A percentile compares a stretch with the other conserved stretches of the same genome.
Conservation (phyloP, 2,888 invertebrate species). For the Macrostomum cliftonense region DNA sequence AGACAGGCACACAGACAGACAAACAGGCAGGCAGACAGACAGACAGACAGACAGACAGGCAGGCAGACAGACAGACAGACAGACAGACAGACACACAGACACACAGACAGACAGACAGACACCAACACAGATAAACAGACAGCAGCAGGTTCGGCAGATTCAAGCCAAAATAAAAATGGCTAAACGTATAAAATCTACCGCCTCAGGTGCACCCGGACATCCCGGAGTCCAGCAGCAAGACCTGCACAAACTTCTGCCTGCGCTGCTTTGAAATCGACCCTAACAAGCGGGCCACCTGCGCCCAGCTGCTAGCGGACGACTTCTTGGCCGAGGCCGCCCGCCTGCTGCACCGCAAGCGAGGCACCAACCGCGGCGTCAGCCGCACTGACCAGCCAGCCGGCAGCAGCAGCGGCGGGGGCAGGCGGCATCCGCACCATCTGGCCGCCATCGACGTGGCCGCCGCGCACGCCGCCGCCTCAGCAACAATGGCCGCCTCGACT, state of each 20-base stretch:
- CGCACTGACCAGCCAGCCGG: background rate
- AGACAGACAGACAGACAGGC: no score
- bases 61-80: no score
- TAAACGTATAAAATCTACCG: no score
- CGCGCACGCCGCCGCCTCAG: background rate
- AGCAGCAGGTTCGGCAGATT: no score
- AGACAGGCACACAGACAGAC: no score
- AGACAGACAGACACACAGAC: no score
- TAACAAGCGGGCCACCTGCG: slow-evolving; percentile 59
- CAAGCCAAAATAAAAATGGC: no score
- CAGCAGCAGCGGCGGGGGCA: background rate
- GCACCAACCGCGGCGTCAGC: background rate
- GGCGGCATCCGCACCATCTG: background rate
- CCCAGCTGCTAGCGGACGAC: slow-evolving; percentile 62
- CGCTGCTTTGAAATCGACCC: slow-evolving; percentile 80
- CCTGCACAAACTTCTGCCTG: slow-evolving; percentile 70
- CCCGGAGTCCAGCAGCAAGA: slow-evolving; percentile 65
- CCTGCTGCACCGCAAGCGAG: background rate
- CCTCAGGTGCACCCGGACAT: slow-evolving; percentile 64
- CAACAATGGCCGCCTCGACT: slow-evolving; percentile 1
- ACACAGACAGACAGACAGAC: no score
- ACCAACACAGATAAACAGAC: no score
- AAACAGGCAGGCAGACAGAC: no score
- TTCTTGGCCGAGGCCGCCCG: slow-evolving; percentile 59
- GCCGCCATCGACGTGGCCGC: no score